Evolutionary conservation across 2,888 invertebrate species (phyloP).

Genomic region (Hydrotaea cyrtoneurina): DNA sequence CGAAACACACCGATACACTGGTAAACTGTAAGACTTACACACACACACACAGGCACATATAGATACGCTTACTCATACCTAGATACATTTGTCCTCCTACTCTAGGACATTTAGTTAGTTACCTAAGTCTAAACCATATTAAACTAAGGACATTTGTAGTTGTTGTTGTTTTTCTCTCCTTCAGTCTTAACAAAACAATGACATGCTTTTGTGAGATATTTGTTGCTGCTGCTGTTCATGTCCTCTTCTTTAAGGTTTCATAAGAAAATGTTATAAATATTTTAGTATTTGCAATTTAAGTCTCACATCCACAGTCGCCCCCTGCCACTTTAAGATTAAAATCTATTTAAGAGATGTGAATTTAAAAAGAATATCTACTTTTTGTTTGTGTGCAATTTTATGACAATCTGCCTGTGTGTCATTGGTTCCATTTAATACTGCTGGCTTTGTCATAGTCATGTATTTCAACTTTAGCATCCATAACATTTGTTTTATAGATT

Average conservation of each 20-base stretch:
- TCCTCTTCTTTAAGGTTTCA: neutral
- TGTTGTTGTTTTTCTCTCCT: neutral
- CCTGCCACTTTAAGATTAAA: neutral
- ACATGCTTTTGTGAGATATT: neutral
- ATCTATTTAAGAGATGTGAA: constrained; percentile 7
- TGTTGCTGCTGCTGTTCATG: neutral
- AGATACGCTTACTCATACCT: neutral
- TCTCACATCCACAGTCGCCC: too few species aligned
- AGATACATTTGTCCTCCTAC: neutral
- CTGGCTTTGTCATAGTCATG: constrained; percentile 41
- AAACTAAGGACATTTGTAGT: neutral
- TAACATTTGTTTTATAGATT: constrained; percentile 6
- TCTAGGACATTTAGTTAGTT: neutral
- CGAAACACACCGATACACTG: neutral
- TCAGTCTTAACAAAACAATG: neutral
- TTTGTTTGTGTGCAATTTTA: constrained; percentile 17
- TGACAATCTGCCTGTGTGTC: neutral
- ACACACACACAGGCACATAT: neutral
- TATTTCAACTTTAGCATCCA: neutral
- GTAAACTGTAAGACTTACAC: neutral
- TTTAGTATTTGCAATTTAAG: neutral
- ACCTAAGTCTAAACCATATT: constrained; percentile 9
- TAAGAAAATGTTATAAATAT: neutral
- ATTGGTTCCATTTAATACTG: constrained; percentile 28
- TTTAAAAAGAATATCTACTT: neutral